Percentiles rank a stretch among this genome's conserved stretches.
Conservation (phyloP, 2,797 vertebrate genomes). For the Phaenicophaeus curvirostris region DNA sequence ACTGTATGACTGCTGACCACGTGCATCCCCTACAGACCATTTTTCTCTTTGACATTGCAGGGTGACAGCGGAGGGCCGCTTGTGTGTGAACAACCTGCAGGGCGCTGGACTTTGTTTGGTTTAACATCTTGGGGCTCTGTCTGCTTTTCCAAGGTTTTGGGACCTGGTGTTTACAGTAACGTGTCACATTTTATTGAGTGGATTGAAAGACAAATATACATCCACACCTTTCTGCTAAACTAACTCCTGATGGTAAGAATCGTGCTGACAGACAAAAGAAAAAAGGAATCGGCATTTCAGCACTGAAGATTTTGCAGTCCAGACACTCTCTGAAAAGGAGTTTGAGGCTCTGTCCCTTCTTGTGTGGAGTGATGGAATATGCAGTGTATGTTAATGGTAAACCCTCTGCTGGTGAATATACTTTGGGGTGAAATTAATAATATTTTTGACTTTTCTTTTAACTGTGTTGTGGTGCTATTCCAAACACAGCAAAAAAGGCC, state of each 20-base stretch:
- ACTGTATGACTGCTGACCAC: not conserved
- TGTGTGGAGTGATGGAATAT: not conserved
- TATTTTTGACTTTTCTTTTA: slow-evolving; percentile 12
- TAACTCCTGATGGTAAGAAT: slow-evolving; percentile 51
- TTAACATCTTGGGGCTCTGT: slow-evolving; percentile 96
- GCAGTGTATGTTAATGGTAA: not conserved
- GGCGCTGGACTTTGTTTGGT: slow-evolving; percentile 91
- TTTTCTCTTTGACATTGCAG: slow-evolving; percentile 70
- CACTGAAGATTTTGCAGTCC: slow-evolving; percentile 2
- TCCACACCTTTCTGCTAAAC: slow-evolving; percentile 86
- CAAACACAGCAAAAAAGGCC: slow-evolving; percentile 44
- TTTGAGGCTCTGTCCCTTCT: not conserved
- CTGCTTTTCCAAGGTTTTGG: slow-evolving; percentile 93
- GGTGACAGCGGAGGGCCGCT: slow-evolving; percentile 95
- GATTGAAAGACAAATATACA: slow-evolving; percentile 94
- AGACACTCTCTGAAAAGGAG: not conserved
- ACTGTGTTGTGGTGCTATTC: slow-evolving; percentile 46
- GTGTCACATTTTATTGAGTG: slow-evolving; percentile 93
- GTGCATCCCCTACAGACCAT: not conserved
- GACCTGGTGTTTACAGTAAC: slow-evolving; percentile 95
- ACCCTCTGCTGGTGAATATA: not conserved
- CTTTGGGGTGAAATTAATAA: slow-evolving; percentile 19
- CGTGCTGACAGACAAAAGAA: slow-evolving; percentile 1
- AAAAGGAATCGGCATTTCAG: not conserved
- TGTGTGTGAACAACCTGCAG: slow-evolving; percentile 84